phyloP scores from a whole-genome alignment of 2,888 invertebrate species.

The Hetaerina titia region DNA sequence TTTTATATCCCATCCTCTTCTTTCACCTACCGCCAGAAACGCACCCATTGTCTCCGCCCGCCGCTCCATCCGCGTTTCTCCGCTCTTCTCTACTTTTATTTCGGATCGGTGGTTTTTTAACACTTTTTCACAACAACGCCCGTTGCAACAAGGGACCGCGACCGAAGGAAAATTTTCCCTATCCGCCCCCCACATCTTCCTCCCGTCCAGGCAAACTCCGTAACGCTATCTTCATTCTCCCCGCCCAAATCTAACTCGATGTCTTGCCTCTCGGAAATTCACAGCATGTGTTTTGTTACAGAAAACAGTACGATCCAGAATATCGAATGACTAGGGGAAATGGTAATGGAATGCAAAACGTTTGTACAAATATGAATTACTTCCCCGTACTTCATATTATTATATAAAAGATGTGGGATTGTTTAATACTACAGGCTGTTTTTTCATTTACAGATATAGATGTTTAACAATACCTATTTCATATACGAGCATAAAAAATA shows the following conservation, averaged over 20 bases:
- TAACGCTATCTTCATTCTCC: too few relatives aligned
- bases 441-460: too few relatives aligned
- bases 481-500: too few relatives aligned
- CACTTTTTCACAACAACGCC: neutral
- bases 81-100: slow-evolving; percentile 14
- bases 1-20: slow-evolving; percentile 36
- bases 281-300: neutral
- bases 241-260: neutral
- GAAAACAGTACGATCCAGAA: neutral
- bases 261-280: neutral
- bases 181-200: neutral
- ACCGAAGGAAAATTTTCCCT: neutral
- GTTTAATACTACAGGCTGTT: too few relatives aligned
- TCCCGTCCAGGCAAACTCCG: neutral
- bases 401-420: too few relatives aligned
- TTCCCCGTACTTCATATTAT: too few relatives aligned
- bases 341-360: too few relatives aligned
- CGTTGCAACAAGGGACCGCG: slow-evolving; percentile 11
- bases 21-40: neutral
- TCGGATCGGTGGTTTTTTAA: slow-evolving; percentile 14
- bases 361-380: too few relatives aligned
- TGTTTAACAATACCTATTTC: too few relatives aligned
- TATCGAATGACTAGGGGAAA: too few relatives aligned
- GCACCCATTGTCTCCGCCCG: slow-evolving; percentile 40
- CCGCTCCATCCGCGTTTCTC: too few relatives aligned